phyloP scores from a whole-genome alignment of 2,888 invertebrate genomes.

The Lasioglossum oenotherae region DNA sequence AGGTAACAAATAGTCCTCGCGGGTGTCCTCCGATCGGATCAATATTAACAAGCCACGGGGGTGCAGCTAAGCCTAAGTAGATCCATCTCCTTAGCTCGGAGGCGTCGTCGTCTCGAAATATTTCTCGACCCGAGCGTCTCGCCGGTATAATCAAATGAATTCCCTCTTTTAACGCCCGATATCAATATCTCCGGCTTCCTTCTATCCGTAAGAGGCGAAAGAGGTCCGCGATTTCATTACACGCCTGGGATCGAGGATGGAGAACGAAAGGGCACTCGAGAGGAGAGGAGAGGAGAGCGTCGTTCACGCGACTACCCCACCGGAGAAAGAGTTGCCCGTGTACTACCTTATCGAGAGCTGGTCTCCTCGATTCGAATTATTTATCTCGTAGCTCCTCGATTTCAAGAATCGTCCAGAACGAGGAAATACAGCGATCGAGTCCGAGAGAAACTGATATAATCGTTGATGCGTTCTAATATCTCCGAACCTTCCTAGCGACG shows the following conservation, averaged over 20 bases:
- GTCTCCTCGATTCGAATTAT: slow-evolving; percentile 31
- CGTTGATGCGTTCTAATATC: background rate
- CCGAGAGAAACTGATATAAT: slow-evolving; percentile 21
- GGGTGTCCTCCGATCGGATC: slow-evolving; percentile 11
- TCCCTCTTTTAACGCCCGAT: background rate
- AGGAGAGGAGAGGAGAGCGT: background rate
- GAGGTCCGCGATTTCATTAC: slow-evolving; percentile 20
- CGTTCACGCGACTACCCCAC: background rate
- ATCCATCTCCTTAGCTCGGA: background rate
- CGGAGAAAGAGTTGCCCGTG: slow-evolving; percentile 10
- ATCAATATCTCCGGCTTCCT: slow-evolving; percentile 33
- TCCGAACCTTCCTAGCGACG: too few relatives aligned
- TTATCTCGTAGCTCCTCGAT: slow-evolving; percentile 6
- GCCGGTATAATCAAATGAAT: slow-evolving; percentile 5
- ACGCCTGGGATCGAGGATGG: background rate
- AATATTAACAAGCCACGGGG: slow-evolving; percentile 1
- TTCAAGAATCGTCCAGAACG: background rate
- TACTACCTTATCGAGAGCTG: slow-evolving; percentile 2
- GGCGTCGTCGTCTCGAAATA: background rate
- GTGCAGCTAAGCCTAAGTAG: background rate
- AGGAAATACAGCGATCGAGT: background rate
- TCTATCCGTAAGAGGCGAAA: slow-evolving; percentile 17
- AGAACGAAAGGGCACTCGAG: slow-evolving; percentile 30
- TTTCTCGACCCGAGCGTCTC: background rate
- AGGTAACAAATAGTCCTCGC: background rate